Conservation (phyloP, 2,797 vertebrate genomes). For the Halcyon chelicuti region DNA sequence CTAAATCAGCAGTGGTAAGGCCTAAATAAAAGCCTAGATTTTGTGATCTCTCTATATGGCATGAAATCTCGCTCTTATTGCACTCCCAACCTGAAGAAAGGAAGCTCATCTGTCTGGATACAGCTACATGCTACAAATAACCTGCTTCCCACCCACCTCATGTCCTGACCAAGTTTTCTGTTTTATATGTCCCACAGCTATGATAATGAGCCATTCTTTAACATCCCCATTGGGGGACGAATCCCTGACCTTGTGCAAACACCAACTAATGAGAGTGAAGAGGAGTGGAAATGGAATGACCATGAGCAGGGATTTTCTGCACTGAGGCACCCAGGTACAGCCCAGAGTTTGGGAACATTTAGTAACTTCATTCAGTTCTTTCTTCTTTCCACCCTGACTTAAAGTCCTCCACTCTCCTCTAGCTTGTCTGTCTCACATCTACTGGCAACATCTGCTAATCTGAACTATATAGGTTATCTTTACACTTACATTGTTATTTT, state of each 20-base stretch:
- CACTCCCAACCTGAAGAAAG: neutral
- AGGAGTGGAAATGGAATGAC: conserved; percentile 83
- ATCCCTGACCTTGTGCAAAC: conserved; percentile 82
- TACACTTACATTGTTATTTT: neutral
- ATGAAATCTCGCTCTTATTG: neutral
- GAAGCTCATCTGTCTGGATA: neutral
- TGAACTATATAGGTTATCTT: neutral
- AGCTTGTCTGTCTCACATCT: neutral
- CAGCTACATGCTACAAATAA: neutral
- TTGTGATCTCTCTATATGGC: neutral
- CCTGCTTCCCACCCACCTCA: neutral
- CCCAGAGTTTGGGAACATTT: neutral
- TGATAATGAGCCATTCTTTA: conserved; percentile 79
- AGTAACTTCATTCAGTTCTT: neutral
- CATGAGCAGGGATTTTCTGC: conserved; percentile 87
- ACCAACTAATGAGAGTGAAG: conserved; percentile 78
- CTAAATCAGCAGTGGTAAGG: neutral
- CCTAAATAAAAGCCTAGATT: neutral
- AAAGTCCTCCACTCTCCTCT: neutral
- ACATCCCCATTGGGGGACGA: conserved; percentile 87
- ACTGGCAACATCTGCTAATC: neutral
- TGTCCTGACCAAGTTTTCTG: neutral
- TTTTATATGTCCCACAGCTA: conserved; percentile 63
- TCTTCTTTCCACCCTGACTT: neutral
- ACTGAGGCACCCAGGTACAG: conserved; percentile 85